A percentile compares a stretch with the other conserved stretches of the same genome.
phyloP scores from a whole-genome alignment of 2,113 vertebrate genomes.

The Phrynosoma blainvillii region DNA sequence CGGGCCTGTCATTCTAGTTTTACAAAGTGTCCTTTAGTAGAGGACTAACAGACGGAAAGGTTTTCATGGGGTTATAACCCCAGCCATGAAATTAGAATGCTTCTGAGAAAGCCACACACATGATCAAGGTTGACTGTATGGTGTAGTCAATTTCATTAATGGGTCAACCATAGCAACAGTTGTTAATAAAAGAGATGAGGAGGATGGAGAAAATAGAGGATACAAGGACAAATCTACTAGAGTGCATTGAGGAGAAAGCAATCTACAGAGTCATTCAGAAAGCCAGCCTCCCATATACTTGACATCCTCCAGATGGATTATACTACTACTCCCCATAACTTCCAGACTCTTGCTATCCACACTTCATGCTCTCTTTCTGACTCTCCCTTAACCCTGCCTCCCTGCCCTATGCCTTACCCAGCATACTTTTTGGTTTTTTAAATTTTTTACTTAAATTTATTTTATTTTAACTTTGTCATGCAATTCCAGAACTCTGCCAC shows the following conservation, averaged over 20 bases:
- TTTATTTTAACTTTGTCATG: too few species aligned
- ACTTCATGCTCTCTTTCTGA: too few species aligned
- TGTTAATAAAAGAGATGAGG: not conserved
- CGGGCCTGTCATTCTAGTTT: not conserved
- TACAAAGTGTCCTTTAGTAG: not conserved
- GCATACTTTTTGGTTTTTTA: too few species aligned
- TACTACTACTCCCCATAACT: too few species aligned
- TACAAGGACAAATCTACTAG: not conserved
- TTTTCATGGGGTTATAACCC: not conserved
- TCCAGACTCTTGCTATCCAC: too few species aligned
- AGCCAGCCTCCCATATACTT: not conserved
- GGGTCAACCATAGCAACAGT: not conserved
- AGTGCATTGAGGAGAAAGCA: not conserved
- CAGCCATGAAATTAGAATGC: not conserved
- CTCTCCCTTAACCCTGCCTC: too few species aligned
- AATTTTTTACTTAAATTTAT: too few species aligned
- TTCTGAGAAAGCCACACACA: not conserved
- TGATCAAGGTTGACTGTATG: not conserved
- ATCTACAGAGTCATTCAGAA: too few species aligned
- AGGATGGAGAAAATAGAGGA: not conserved
- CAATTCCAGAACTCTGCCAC: too few species aligned
- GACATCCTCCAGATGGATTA: too few species aligned
- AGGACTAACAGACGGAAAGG: not conserved
- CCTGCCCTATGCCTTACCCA: too few species aligned
- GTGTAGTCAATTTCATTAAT: not conserved